Percentiles rank a stretch among this genome's conserved stretches.
These are phyloP conservation scores for Nudaria mundana DNA, from an alignment of 2,888 invertebrate genomes.

Conservation along the genomic window DNA sequence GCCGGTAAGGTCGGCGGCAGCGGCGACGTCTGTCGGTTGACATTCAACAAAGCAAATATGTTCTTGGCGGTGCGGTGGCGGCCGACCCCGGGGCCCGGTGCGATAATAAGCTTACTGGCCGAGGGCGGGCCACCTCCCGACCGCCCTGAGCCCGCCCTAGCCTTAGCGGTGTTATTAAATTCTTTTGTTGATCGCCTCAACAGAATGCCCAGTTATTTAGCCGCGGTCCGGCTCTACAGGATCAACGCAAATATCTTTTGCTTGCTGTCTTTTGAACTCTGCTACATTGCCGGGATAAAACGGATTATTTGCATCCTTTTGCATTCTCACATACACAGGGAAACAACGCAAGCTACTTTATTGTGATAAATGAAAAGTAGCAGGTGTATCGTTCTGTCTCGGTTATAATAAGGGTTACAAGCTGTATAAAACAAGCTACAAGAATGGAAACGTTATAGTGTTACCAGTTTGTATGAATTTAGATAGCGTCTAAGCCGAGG, in stretches of 20 bases:
- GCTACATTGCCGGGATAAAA: conserved; percentile 49
- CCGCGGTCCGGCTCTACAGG: conserved; percentile 56
- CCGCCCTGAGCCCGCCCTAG: conserved; percentile 46
- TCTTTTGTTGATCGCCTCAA: conserved; percentile 66
- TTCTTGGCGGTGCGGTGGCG: conserved; percentile 53
- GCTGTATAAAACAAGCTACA: conserved; percentile 60
- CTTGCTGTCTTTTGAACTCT: conserved; percentile 59
- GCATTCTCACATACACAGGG: conserved; percentile 22
- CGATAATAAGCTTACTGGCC: conserved; percentile 74
- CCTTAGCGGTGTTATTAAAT: conserved; percentile 70
- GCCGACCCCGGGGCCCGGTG: conserved; percentile 39
- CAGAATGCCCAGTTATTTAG: conserved; percentile 69
- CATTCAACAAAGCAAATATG: conserved; percentile 75
- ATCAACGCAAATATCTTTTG: conserved; percentile 63
- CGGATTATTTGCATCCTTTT: conserved; percentile 55
- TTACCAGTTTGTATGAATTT: conserved; percentile 44
- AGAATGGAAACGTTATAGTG: conserved; percentile 58
- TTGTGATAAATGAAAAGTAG: conserved; percentile 41
- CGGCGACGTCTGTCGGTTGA: conserved; percentile 55
- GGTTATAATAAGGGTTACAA: conserved; percentile 3
- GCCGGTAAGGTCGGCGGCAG: conserved; percentile 43
- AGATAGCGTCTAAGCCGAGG: conserved; percentile 57
- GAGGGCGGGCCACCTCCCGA: conserved; percentile 48
- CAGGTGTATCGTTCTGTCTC: conserved; percentile 49
- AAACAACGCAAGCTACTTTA: conserved; percentile 39